These are phyloP conservation scores for Pithys albifrons DNA, from an alignment of 2,113 vertebrate species.

Conservation along the genomic window DNA sequence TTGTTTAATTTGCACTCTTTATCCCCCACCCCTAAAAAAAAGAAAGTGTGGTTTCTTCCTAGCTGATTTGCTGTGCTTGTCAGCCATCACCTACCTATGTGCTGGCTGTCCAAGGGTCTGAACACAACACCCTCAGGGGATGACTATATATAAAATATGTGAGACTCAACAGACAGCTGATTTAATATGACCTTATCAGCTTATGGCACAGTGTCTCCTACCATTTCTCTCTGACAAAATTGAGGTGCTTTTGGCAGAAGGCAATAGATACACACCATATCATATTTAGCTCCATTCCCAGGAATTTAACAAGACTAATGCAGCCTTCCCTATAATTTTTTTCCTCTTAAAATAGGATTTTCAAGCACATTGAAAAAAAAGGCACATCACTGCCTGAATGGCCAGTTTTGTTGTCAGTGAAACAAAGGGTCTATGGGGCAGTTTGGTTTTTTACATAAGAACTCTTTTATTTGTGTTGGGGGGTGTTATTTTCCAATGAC, in stretches of 20 bases:
- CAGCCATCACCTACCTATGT: constrained; percentile 52
- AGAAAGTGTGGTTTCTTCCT: background rate
- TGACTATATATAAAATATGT: constrained; percentile 51
- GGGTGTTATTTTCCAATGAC: background rate
- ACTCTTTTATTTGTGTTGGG: background rate
- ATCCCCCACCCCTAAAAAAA: accelerated
- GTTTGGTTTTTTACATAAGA: background rate
- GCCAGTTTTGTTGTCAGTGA: background rate
- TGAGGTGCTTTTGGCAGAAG: constrained; percentile 58
- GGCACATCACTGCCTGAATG: background rate
- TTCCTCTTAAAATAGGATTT: constrained; percentile 12
- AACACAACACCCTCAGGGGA: constrained; percentile 26
- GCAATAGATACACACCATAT: constrained; percentile 55
- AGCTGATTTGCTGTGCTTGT: constrained; percentile 1
- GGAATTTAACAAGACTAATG: constrained; percentile 56
- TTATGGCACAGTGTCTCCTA: constrained; percentile 60
- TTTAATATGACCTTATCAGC: constrained; percentile 72
- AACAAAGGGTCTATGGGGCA: background rate
- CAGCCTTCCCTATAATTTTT: background rate
- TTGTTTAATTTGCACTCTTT: background rate
- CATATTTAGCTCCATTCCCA: constrained; percentile 29
- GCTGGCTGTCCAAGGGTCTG: constrained; percentile 15
- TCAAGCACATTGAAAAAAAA: background rate
- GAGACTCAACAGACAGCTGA: constrained; percentile 62
- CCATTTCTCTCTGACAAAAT: constrained; percentile 47